Percentiles rank a stretch among this genome's conserved stretches.
Evolutionary conservation across 1,140 invertebrate species (phyloP).

Genomic region (Drosophila kepulauana): DNA sequence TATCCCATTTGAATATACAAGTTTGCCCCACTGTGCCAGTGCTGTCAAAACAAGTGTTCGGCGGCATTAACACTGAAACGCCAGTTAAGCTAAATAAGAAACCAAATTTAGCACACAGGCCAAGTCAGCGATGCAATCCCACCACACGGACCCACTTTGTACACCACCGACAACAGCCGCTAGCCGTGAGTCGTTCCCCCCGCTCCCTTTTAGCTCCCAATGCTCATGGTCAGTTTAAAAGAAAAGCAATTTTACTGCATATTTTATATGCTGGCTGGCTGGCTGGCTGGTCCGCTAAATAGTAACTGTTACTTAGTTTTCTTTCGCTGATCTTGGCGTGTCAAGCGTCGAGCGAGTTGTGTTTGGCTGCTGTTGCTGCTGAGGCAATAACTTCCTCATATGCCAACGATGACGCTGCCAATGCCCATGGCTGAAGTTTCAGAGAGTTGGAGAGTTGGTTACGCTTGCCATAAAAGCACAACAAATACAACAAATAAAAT

Average conservation of each 20-base stretch:
- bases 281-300: slow-evolving; percentile 58
- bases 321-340: slow-evolving; percentile 45
- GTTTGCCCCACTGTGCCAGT: slow-evolving; percentile 53
- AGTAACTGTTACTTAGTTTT: slow-evolving; percentile 79
- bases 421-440: background rate
- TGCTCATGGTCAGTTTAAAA: slow-evolving; percentile 15
- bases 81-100: slow-evolving; percentile 46
- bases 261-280: slow-evolving; percentile 50
- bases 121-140: slow-evolving; percentile 33
- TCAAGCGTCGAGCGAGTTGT: slow-evolving; percentile 10
- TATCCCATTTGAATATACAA: background rate
- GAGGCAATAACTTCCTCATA: slow-evolving; percentile 77
- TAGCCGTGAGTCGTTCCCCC: background rate
- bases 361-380: slow-evolving; percentile 32
- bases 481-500: slow-evolving; percentile 29
- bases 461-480: slow-evolving; percentile 23
- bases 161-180: slow-evolving; percentile 21
- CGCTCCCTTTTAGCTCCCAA: background rate
- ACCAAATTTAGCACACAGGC: slow-evolving; percentile 66
- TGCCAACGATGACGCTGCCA: slow-evolving; percentile 30
- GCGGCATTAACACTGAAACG: slow-evolving; percentile 68
- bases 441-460: slow-evolving; percentile 30
- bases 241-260: slow-evolving; percentile 72
- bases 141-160: slow-evolving; percentile 40
- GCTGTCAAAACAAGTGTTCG: slow-evolving; percentile 67